Conservation (phyloP, 2,888 invertebrate species). For the Xiphydria camelus region DNA sequence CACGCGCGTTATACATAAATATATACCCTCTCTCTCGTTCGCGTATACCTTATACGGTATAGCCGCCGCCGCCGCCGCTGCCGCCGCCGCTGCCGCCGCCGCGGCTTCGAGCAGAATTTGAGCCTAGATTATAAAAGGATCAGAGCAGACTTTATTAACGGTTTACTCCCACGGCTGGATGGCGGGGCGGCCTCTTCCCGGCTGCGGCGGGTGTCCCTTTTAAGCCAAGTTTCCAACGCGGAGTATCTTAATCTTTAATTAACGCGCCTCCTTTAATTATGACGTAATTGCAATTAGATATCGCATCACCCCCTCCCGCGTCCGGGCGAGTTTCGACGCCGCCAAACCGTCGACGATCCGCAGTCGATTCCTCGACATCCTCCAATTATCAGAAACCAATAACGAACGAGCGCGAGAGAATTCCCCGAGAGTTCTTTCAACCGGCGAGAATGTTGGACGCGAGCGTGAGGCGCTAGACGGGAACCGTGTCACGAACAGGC, state of each 20-base stretch:
- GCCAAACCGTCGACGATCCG: too few species aligned
- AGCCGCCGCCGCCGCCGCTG: too few species aligned
- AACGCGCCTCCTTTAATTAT: conserved; percentile 39
- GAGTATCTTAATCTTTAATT: conserved; percentile 49
- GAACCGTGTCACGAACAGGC: too few species aligned
- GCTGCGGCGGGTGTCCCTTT: conserved; percentile 21
- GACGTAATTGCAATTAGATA: conserved; percentile 38
- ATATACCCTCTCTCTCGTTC: too few species aligned
- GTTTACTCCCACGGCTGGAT: background rate
- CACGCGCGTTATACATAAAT: too few species aligned
- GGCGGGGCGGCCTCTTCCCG: background rate
- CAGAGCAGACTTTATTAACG: conserved; percentile 25
- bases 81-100: too few species aligned
- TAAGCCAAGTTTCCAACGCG: conserved; percentile 31
- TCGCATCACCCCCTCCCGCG: conserved; percentile 18
- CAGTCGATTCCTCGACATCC: conserved; percentile 24
- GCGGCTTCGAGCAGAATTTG: conserved; percentile 9
- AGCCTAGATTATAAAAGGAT: conserved; percentile 18
- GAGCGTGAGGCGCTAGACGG: too few species aligned
- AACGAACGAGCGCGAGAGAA: too few species aligned
- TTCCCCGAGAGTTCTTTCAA: too few species aligned
- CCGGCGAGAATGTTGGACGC: too few species aligned
- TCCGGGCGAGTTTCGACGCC: conserved; percentile 9
- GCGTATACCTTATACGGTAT: too few species aligned
- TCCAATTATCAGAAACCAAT: conserved; percentile 33